Percentiles rank a stretch among this genome's conserved stretches.
These are phyloP conservation scores for Nasonia giraulti DNA, from an alignment of 1,140 invertebrate species.

Conservation along the genomic window DNA sequence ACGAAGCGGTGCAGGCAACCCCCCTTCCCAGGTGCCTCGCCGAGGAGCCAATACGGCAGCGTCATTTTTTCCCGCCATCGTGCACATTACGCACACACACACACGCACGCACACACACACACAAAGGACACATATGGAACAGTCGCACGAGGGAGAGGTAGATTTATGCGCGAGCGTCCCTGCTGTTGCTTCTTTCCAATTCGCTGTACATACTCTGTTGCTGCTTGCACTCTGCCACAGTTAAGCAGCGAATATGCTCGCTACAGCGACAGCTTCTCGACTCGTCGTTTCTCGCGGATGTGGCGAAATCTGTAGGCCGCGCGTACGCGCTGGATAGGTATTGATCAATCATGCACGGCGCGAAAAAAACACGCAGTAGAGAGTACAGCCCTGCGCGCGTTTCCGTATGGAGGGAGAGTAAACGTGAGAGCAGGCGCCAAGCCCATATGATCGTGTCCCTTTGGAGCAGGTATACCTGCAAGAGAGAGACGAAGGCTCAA, in stretches of 20 bases:
- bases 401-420: neutral
- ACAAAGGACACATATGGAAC: neutral
- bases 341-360: neutral
- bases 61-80: neutral
- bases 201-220: no score
- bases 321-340: neutral
- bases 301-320: neutral
- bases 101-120: no score
- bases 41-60: neutral
- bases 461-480: neutral
- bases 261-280: no score
- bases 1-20: neutral
- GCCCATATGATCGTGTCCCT: neutral
- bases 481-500: neutral
- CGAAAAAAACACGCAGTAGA: neutral
- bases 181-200: neutral
- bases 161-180: neutral
- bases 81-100: neutral
- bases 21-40: neutral
- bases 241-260: neutral
- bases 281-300: neutral
- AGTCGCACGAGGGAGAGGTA: neutral
- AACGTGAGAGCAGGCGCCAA: neutral
- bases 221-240: neutral
- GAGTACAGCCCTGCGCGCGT: neutral